Conservation (phyloP, 2,888 invertebrate genomes). For the Asteroscopus sphinx region DNA sequence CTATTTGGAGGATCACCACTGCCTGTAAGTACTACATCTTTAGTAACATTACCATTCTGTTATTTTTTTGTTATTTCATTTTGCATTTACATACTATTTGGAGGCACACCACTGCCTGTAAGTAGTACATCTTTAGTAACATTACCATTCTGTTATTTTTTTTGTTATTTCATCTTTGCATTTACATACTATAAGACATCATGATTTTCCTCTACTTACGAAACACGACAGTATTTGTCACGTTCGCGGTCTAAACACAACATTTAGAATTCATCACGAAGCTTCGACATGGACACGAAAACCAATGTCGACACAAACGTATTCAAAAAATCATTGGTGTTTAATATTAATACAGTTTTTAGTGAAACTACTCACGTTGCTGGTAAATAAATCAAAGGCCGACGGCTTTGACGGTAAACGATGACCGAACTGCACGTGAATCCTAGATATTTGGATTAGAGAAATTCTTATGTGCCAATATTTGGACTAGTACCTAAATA, state of each 20-base stretch:
- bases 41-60: too few relatives aligned
- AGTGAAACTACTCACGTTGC: conserved; percentile 45
- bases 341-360: conserved; percentile 53
- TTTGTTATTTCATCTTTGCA: too few relatives aligned
- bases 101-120: too few relatives aligned
- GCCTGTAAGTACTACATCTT: too few relatives aligned
- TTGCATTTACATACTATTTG: too few relatives aligned
- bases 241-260: conserved; percentile 18
- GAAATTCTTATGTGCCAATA: not conserved
- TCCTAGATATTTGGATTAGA: not conserved
- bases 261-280: conserved; percentile 48
- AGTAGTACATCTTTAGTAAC: too few relatives aligned
- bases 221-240: conserved; percentile 25
- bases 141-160: too few relatives aligned
- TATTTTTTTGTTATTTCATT: too few relatives aligned
- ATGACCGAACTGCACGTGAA: conserved; percentile 21
- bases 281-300: conserved; percentile 47
- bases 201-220: not conserved
- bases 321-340: conserved; percentile 49
- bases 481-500: too few relatives aligned
- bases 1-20: too few relatives aligned
- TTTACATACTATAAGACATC: too few relatives aligned
- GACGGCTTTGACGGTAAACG: conserved; percentile 44
- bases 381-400: conserved; percentile 33
- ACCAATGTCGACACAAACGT: conserved; percentile 53